Conservation (phyloP, 2,113 vertebrate genomes). For the Xiphophorus couchianus region DNA sequence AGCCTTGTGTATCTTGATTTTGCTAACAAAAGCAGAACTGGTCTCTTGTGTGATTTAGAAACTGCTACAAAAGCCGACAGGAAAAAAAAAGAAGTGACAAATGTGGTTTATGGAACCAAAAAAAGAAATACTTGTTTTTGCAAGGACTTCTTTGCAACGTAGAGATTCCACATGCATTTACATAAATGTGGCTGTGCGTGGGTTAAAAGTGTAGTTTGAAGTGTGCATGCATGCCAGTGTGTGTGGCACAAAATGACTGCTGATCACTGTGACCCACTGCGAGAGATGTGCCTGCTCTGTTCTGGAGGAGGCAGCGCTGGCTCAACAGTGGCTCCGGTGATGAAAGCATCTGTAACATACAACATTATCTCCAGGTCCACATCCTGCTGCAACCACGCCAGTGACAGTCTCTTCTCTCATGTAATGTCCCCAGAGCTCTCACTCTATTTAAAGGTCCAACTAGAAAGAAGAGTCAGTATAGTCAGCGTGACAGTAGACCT, state of each 20-base stretch:
- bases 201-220: slow-evolving; percentile 1
- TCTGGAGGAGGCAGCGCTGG: slow-evolving; percentile 42
- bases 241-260: slow-evolving; percentile 33
- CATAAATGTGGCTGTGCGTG: slow-evolving; percentile 12
- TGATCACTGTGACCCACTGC: slow-evolving; percentile 60
- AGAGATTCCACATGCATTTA: not conserved
- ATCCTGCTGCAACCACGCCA: slow-evolving; percentile 15
- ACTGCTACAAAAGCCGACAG: slow-evolving; percentile 51
- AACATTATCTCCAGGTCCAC: slow-evolving; percentile 48
- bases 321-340: slow-evolving; percentile 50
- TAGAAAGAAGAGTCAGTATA: not conserved
- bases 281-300: slow-evolving; percentile 62
- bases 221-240: slow-evolving; percentile 5
- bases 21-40: slow-evolving; percentile 53
- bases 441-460: slow-evolving; percentile 16
- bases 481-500: not conserved
- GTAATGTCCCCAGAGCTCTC: slow-evolving; percentile 10
- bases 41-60: slow-evolving; percentile 69
- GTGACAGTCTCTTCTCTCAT: slow-evolving; percentile 11
- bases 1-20: slow-evolving; percentile 61
- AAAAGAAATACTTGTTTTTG: slow-evolving; percentile 21
- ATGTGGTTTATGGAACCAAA: slow-evolving; percentile 56
- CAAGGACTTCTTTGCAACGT: not conserved
- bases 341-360: slow-evolving; percentile 60
- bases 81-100: slow-evolving; percentile 39